Evolutionary conservation across 2,888 invertebrate species (phyloP), one percentile per base, ranked within the genome.

Genomic region (Ennomos fuscantarius): DNA sequence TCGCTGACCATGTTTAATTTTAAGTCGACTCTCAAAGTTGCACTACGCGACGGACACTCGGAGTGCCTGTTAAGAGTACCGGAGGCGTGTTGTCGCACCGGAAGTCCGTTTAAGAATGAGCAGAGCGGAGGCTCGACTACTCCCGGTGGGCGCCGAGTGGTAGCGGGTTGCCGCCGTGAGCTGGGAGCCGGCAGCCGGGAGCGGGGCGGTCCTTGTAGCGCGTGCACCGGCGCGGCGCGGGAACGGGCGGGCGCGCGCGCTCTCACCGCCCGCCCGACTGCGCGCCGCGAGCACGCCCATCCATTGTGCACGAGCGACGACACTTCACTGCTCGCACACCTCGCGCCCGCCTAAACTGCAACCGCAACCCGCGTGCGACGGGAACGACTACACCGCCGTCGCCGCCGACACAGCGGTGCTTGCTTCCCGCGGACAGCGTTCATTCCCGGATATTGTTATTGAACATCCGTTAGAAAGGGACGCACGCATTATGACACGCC

Each of bases 191-290:
- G 73, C 63, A 79, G 69, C 55, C 35, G 31, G n/a, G 13, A 35
- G 44, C 39, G 9, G 82, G 83, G 49, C 85, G 75, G 73, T 62
- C 79, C 68, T 53, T 61, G 60, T 44, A 77, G 78, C 75, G 74
- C 68, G 70, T 79, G 78, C 76, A 74, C 15, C 41, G 24, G 48
- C 33, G 47, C 47, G 45, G 65, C 69, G 68, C 50, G 65, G 55
- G 52, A 61, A 44, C 75, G 77, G 79, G 78, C 76, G 80, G 78
- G 74, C 66, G 69, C 73, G 73, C 76, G 68, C 69, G 63, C 60
- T 60, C 60, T 73, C 52, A 63, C 77, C 78, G 75, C 82, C 82
- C 81, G 83, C 85, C 82, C 81, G 76, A 71, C 78, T 76, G 73
- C 43, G 45, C 49, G 11, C 35, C 55, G 35, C 55, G 56, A 67